Conservation (phyloP, 2,888 invertebrate genomes). For the Ditula angustiorana region DNA sequence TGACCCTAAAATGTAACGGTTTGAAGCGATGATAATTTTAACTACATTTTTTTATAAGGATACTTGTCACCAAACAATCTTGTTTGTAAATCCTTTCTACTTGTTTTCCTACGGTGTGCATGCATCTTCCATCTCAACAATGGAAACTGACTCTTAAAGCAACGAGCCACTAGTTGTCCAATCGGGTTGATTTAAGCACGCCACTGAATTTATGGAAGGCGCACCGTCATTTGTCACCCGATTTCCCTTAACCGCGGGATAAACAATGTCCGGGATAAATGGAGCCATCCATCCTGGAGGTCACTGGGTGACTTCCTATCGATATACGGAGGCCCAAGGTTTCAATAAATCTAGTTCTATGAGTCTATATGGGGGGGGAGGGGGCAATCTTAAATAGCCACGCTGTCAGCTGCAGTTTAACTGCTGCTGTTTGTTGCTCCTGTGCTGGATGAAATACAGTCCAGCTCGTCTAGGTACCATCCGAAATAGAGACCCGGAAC, state of each 20-base stretch:
- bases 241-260: constrained; percentile 30
- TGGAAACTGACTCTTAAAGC: not conserved
- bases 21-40: no score
- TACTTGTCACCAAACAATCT: no score
- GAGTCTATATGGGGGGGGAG: no score
- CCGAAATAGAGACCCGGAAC: no score
- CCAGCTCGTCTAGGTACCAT: no score
- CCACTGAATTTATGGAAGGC: constrained; percentile 16
- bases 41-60: no score
- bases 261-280: constrained; percentile 30
- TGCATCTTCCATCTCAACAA: not conserved
- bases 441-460: no score
- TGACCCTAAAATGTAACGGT: no score
- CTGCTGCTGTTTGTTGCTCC: no score
- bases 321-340: not conserved
- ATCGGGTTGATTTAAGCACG: constrained; percentile 17
- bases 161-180: not conserved
- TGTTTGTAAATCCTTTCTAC: not conserved
- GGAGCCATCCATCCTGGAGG: constrained; percentile 8
- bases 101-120: not conserved
- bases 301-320: not conserved
- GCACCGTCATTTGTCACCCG: constrained; percentile 33
- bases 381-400: no score
- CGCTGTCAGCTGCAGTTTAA: no score
- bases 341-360: not conserved